Evolutionary conservation across 2,113 vertebrate species (phyloP), one percentile per base, ranked within the genome.

Genomic region (Lucifuga dentata): DNA sequence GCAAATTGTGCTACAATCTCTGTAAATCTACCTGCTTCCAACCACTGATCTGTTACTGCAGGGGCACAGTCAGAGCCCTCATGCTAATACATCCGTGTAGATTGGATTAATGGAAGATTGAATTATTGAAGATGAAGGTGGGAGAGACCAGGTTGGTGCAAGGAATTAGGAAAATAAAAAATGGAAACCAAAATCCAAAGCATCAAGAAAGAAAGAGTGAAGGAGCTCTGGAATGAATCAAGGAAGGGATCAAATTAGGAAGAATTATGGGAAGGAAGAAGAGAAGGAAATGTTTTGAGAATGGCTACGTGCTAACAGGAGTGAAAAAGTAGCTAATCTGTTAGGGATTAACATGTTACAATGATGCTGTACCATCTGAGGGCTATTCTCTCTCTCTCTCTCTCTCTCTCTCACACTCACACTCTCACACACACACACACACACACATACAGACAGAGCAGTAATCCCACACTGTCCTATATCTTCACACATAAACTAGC

Each of bases 401-500:
- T n/a, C 68, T 38, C 5, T 73, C 62, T 43, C 68, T 26, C 68
- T 43, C 43, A 32, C 43, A 70, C 21, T 46, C 49, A 33, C n/a
- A n/a, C 26, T 7, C 3, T 29, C 46, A 12, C 24, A 19, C 57
- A 19, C n/a, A 36, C 17, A 36, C 51, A 36, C 51, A 36, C 49
- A 52, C 26, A 35, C 43, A 19, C 43, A 45, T 19, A 70, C 44
- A 68, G 32, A 29, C 3, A 43, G 44, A 16, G 59, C 19, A 5
- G 33, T 85, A 86, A 87, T 84, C 81, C 75, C 72, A 66, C 33
- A 15, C 79, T 80, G 79, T 73, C 83, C 83, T 76, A 61, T 71
- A 63, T 50, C 29, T 35, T 68, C 61, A 53, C 20, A 56, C 39
- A 53, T 73, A 53, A 59, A 77, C 19, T 35, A 24, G 33, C 58